Percentiles rank a stretch among this genome's conserved stretches.
phyloP scores from a whole-genome alignment of 1,140 invertebrate genomes.

The Listronotus oregonensis region DNA sequence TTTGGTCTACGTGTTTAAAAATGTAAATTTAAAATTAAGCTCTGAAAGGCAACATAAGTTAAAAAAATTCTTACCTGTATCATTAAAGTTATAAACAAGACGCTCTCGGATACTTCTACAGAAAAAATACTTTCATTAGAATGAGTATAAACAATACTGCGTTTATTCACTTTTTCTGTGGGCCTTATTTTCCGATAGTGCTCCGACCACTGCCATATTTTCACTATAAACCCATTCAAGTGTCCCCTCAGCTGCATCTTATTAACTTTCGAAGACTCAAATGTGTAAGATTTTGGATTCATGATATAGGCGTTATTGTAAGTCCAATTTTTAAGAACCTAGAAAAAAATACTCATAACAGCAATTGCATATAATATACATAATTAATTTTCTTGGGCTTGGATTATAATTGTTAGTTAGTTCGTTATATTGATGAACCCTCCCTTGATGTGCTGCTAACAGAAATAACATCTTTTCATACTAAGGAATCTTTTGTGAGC shows the following conservation, averaged over 20 bases:
- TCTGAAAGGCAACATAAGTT: too few species aligned
- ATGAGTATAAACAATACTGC: conserved; percentile 15
- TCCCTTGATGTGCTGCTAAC: too few species aligned
- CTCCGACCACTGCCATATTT: conserved; percentile 77
- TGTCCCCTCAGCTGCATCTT: conserved; percentile 58
- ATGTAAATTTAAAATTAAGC: too few species aligned
- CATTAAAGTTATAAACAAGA: conserved; percentile 76
- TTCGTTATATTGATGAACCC: too few species aligned
- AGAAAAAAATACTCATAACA: background rate
- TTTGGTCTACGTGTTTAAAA: too few species aligned
- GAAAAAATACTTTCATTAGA: conserved; percentile 42
- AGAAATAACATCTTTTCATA: too few species aligned
- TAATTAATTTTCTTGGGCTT: too few species aligned
- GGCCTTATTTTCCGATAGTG: conserved; percentile 37
- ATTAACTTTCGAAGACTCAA: conserved; percentile 44
- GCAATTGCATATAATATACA: too few species aligned
- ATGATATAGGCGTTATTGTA: conserved; percentile 45
- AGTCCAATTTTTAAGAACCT: conserved; percentile 28
- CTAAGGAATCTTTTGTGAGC: too few species aligned
- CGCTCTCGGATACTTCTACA: conserved; percentile 65
- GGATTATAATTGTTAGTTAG: too few species aligned
- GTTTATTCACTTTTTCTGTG: conserved; percentile 31
- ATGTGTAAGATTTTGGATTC: conserved; percentile 47
- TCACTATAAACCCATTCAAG: conserved; percentile 74
- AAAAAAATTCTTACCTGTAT: conserved; percentile 52